Base-by-base conservation (phyloP, 2,797 vertebrate species). In the Hybognathus amarus region DNA sequence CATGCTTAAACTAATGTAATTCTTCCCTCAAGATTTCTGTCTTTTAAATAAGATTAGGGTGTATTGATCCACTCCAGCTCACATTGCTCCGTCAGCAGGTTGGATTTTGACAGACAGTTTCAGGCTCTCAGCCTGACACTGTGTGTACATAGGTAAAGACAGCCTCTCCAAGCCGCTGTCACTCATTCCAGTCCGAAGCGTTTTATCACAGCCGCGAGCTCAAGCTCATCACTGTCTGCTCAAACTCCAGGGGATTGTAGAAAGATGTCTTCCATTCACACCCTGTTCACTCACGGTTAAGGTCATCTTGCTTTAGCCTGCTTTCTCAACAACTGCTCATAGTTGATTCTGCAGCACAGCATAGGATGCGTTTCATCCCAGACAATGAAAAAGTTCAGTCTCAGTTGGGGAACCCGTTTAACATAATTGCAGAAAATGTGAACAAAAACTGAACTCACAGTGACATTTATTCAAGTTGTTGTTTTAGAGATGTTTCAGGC, bases 231-330 rank as follows among this genome's bases (percentile, higher is more conserved):
- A 79, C 63, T 63, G 77, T 84, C 77, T 71, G 38, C 69, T 81
- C 68, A 56, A 80, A 84, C 81, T 68, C 68, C 13, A 4, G 70
- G 78, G 85, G 68, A 74, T 64, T 67, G 83, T 76, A 36, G 67
- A 42, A 83, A 81, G 75, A 88, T 82, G 83, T 83, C 85, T 85
- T 85, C 38, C 40, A 85, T 85, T 83, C 84, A 63, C 83, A 79
- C 81, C 84, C 77, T 82, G 73, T 85, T 74, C 75, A 24, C 76
- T 75, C 77, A 59, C 67, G 6, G 18, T 4, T 38, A 66, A 78
- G 83, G 74, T 59, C 79, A 47, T 78, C 76, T 85, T 83, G 85
- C 80, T 80, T 82, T 82, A 56, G 77, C 80, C 52, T 52, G 77
- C 59, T 82, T 79, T 77, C 83, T 66, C 73, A 59, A 61, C 52